A percentile compares a stretch with the other conserved stretches of the same genome.
Evolutionary conservation across 2,113 vertebrate species (phyloP).

Genomic region (Colinus virginianus): DNA sequence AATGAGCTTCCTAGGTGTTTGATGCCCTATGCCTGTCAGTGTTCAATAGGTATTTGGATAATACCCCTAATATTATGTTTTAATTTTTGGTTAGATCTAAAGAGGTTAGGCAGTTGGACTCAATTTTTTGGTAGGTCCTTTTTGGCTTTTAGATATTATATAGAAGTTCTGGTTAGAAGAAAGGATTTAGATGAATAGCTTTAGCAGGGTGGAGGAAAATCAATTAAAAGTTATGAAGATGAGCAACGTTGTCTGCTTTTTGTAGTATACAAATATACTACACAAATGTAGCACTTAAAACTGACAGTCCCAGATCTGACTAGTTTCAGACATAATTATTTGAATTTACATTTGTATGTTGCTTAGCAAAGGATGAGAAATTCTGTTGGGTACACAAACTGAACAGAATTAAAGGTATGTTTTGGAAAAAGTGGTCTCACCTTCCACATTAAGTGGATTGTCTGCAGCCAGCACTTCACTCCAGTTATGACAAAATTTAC

Average conservation of each 20-base stretch:
- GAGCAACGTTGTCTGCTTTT: background rate
- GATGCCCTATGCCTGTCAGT: background rate
- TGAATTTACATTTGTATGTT: background rate
- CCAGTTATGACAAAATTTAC: background rate
- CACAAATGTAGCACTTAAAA: background rate
- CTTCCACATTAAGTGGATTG: background rate
- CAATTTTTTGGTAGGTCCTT: background rate
- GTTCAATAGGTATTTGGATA: background rate
- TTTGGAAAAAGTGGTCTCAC: background rate
- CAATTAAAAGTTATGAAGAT: constrained; percentile 9
- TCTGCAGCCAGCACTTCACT: background rate
- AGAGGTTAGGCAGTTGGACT: background rate
- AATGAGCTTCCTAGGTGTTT: background rate
- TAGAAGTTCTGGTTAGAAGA: background rate
- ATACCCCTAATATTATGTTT: background rate
- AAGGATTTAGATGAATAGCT: background rate
- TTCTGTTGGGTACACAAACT: background rate
- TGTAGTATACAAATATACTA: no score
- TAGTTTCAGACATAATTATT: background rate
- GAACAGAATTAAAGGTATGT: background rate
- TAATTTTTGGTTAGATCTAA: background rate
- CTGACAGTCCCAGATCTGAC: background rate
- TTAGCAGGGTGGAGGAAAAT: constrained; percentile 3
- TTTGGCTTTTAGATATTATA: background rate
- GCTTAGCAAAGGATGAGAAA: background rate